Percentiles rank a stretch among this genome's conserved stretches.
Conservation (phyloP, 2,888 invertebrate species). For the Perithous albicinctus region DNA sequence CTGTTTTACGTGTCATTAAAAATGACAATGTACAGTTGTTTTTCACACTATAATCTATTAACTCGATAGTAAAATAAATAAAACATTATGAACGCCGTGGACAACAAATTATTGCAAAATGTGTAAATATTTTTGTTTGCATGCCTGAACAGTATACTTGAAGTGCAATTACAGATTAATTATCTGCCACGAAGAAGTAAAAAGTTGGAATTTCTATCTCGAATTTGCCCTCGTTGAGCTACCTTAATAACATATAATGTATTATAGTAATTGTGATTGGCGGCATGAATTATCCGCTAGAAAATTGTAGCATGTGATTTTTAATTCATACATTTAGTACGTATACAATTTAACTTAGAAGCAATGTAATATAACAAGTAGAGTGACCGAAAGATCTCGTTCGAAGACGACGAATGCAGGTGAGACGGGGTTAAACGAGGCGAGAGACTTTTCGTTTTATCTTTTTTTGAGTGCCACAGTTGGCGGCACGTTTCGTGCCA, state of each 20-base stretch:
- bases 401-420: conserved; percentile 62
- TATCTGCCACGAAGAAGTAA: neutral
- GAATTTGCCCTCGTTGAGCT: neutral
- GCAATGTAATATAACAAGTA: conserved; percentile 37
- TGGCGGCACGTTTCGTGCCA: conserved; percentile 71
- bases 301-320: neutral
- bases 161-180: neutral
- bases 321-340: neutral
- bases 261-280: neutral
- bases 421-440: conserved; percentile 70
- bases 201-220: neutral
- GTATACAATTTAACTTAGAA: conserved; percentile 51
- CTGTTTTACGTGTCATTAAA: no score
- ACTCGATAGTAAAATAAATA: no score
- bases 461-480: conserved; percentile 65
- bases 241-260: neutral
- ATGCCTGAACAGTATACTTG: neutral
- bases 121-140: neutral
- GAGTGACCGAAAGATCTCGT: conserved; percentile 46
- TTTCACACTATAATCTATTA: no score
- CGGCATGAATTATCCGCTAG: neutral
- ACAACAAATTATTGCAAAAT: neutral
- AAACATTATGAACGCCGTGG: no score
- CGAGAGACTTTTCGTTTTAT: conserved; percentile 45
- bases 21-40: no score